A percentile compares a stretch with the other conserved stretches of the same genome.
phyloP scores from a whole-genome alignment of 2,113 vertebrate genomes.

The Phylloscopus trochilus region DNA sequence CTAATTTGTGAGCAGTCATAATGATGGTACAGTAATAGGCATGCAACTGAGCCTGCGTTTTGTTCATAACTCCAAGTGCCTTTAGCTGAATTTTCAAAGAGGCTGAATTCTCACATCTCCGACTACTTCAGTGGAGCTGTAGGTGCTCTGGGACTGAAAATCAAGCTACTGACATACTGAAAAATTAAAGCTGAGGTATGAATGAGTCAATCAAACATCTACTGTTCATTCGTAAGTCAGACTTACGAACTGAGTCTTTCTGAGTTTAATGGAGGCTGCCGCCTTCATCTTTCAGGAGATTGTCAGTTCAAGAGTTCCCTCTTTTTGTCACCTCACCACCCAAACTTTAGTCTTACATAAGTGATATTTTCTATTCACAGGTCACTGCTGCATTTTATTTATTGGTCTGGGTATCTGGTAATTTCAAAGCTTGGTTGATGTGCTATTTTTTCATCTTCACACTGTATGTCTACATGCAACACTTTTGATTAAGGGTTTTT shows the following conservation, averaged over 20 bases:
- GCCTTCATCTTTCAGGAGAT: background rate
- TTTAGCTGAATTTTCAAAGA: conserved; percentile 64
- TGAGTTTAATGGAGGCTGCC: background rate
- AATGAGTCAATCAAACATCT: conserved; percentile 29
- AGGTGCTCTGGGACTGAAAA: conserved; percentile 37
- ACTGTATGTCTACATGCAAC: background rate
- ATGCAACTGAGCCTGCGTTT: conserved; percentile 39
- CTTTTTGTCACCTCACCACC: background rate
- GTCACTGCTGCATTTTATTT: background rate
- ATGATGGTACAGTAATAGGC: conserved; percentile 55
- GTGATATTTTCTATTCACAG: background rate
- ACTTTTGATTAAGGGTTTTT: background rate
- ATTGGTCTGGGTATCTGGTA: background rate
- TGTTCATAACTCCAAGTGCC: conserved; percentile 57
- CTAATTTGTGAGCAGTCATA: conserved; percentile 58
- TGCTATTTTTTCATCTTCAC: background rate
- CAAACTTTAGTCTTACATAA: background rate
- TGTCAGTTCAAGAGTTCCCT: background rate
- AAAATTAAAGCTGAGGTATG: conserved; percentile 43
- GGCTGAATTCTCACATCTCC: conserved; percentile 47
- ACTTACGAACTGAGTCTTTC: background rate
- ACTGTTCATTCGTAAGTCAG: background rate
- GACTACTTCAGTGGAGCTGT: conserved; percentile 53
- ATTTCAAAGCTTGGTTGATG: background rate
- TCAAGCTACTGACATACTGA: conserved; percentile 19